Conservation (phyloP, 2,113 vertebrate genomes). For the Mobula hypostoma region DNA sequence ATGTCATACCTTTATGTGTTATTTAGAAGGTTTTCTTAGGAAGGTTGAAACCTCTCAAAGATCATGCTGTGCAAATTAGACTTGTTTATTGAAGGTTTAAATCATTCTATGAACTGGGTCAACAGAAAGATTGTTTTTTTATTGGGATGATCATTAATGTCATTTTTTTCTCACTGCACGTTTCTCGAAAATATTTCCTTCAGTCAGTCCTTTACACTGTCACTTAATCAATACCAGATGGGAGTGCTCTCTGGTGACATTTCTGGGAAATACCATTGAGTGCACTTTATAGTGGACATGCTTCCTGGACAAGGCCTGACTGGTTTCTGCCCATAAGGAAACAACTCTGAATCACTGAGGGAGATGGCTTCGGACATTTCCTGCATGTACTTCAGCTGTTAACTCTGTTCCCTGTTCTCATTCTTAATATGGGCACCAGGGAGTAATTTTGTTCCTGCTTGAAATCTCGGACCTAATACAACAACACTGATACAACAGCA, state of each 20-base stretch:
- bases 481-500: neutral
- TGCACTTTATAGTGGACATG: neutral
- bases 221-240: conserved; percentile 27
- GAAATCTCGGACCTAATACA: neutral
- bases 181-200: conserved; percentile 31
- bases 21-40: neutral
- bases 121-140: conserved; percentile 22
- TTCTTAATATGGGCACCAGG: neutral
- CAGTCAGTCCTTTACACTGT: conserved; percentile 20
- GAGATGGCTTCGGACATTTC: conserved; percentile 5
- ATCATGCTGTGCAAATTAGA: conserved; percentile 3
- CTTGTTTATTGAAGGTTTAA: conserved; percentile 13
- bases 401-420: neutral
- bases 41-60: neutral
- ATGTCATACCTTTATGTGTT: neutral
- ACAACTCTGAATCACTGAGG: conserved; percentile 17
- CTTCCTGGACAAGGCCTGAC: conserved; percentile 20
- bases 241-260: neutral
- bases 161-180: conserved; percentile 6
- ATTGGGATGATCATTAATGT: conserved; percentile 23
- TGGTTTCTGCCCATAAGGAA: neutral
- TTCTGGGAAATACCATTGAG: conserved; percentile 12
- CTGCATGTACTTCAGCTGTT: neutral
- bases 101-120: neutral
- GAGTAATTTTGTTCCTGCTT: neutral